Evolutionary conservation across 2,113 vertebrate species (phyloP), one percentile per base, ranked within the genome.

Genomic region (Aldabrachelys gigantea): DNA sequence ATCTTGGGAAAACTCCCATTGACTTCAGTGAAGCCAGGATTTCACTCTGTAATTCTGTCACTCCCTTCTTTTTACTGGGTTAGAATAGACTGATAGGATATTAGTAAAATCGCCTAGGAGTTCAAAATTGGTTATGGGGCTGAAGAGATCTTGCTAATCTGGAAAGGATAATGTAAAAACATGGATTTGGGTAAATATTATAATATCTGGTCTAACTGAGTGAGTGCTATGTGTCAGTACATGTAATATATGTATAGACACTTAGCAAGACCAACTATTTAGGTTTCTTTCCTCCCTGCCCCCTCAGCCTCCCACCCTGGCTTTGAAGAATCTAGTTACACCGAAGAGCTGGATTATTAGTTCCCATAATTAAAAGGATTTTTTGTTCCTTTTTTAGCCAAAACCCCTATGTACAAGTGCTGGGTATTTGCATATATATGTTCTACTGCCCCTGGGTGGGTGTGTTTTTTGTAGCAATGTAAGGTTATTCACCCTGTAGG

Each of bases 231-330:
- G 69, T 85, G 29, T 44, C 21, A 59, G 10, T 3, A 2, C 10
- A 4, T 22, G 2, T 1, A 24, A 3, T 53, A 49, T 27, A 57
- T 50, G 4, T 16, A 50, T 50, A 50, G 50, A 50, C 14, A 50
- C 82, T 89, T 44, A 78, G 5, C 93, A 85, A 91, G 25, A 41
- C 22, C n/a, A 5, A 19, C 2, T 82, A 38, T 88, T 53, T 83
- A 50, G 80, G 50, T 31, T 83, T 52, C 35, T 35, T 13, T 5
- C 89, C 54, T 38, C 16, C 31, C 7, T 69, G 12, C 29, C 29
- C 14, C 31, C 2, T 8, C 14, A 25, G 27, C 14, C 31, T 7
- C 35, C 35, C 4, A 1, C 4, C 8, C 65, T 19, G 2, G 19
- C 31, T 49, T 21, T 94, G 59, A 79, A 82, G 75, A 41, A 29